Evolutionary conservation across 2,888 invertebrate genomes (phyloP).

Genomic region (Dryococelus australis): DNA sequence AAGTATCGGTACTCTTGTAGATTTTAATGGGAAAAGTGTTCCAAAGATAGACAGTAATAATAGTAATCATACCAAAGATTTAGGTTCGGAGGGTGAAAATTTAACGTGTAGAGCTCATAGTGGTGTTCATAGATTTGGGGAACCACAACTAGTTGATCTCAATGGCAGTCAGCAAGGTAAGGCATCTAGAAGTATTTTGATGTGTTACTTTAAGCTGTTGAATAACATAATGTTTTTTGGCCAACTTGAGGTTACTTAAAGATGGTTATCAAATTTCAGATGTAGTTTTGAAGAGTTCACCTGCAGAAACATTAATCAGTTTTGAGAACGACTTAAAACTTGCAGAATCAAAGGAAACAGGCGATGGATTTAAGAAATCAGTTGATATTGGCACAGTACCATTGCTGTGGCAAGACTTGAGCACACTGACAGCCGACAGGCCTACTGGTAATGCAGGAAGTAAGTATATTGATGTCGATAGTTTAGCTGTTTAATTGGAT

Average conservation of each 20-base stretch:
- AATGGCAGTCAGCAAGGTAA: not conserved
- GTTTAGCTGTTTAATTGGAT: too few relatives aligned
- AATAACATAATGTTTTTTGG: not conserved
- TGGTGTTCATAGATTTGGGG: not conserved
- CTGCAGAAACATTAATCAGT: not conserved
- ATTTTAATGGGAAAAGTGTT: not conserved
- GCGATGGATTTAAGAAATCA: not conserved
- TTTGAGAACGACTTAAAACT: not conserved
- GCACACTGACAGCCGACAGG: not conserved
- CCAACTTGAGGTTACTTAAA: not conserved
- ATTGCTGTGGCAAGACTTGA: not conserved
- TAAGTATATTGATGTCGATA: not conserved
- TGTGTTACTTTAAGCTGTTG: not conserved
- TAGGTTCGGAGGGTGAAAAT: not conserved
- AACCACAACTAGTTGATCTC: not conserved
- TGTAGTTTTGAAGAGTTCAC: not conserved
- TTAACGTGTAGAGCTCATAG: not conserved
- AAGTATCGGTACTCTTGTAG: not conserved
- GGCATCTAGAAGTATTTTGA: not conserved
- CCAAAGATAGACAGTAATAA: not conserved
- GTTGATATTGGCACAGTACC: not conserved
- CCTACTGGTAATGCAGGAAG: not conserved
- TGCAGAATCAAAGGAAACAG: not conserved
- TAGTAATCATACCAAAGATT: not conserved
- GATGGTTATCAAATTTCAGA: not conserved